Evolutionary conservation across 1,140 invertebrate genomes (phyloP), one percentile per base, ranked within the genome.

Genomic region (Drosophila virilis): DNA sequence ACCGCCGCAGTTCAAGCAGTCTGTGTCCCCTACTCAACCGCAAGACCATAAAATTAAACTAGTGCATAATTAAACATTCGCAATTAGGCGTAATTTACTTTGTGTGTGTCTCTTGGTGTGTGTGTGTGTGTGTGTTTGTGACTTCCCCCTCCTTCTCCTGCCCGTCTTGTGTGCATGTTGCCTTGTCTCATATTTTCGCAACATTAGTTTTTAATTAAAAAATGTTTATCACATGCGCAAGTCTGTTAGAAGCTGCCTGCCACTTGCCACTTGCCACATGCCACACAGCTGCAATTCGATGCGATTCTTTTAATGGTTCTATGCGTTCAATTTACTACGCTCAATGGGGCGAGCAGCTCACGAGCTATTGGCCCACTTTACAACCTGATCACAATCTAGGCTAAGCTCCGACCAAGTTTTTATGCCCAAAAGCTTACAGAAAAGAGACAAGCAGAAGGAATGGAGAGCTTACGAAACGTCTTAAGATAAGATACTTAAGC

Each of bases 171-270:
- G 43, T 61, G 35, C 10, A 10, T 48, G 46, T 12, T 51, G 48
- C 13, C 65, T 62, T 66, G 68, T 66, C 75, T 85, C 78, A 82
- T 82, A 86, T 83, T 90, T 85, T 90, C 78, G 81, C 83, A 78
- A 91, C 89, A 91, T 91, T 91, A 91, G 89, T 83, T 91, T 91
- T 91, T 91, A 91, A 91, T 91, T 91, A 91, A 91, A 82, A 88
- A 91, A 91, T 80, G 54, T 78, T 61, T 74, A 85, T 68, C 66
- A 64, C 80, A 70, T 74, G 51, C 76, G 68, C 52, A 77, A 80
- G 71, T 65, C 52, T 59, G 60, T 73, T 43, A 15, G 50, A 50
- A 50, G 59, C 32, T 45, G 12, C 32, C n/a, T 59, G 37, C 22
- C 48, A 42, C 38, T 48, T 71, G 60, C 68, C 45, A 72, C 69